phyloP scores from a whole-genome alignment of 2,797 vertebrate species.

The Nannoperca obscura region DNA sequence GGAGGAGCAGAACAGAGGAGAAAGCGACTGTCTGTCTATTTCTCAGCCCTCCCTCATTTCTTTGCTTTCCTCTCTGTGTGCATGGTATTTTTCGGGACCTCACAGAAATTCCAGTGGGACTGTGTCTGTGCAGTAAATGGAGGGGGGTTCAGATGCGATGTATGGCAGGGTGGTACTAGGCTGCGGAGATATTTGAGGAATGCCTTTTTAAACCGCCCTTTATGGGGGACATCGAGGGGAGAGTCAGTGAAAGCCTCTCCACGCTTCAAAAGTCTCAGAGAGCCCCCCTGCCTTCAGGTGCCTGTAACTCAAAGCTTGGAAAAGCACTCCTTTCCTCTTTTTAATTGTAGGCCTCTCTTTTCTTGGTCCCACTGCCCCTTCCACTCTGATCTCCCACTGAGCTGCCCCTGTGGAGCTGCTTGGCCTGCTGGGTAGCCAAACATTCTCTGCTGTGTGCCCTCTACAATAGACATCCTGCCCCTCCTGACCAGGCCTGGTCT shows the following conservation, averaged over 20 bases:
- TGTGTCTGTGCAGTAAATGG: constrained; percentile 32
- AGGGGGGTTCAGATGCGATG: constrained; percentile 27
- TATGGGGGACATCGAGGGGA: constrained; percentile 51
- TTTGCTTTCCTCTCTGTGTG: constrained; percentile 50
- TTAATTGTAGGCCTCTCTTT: constrained; percentile 56
- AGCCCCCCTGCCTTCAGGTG: constrained; percentile 53
- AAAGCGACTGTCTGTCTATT: constrained; percentile 18
- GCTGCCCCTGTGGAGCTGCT: constrained; percentile 65
- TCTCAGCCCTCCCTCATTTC: constrained; percentile 31
- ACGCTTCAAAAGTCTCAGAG: constrained; percentile 60
- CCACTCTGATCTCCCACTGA: constrained; percentile 46
- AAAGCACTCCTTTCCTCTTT: constrained; percentile 62
- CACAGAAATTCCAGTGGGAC: constrained; percentile 63
- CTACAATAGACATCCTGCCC: constrained; percentile 78
- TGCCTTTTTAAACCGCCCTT: constrained; percentile 70
- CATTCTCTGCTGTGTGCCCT: constrained; percentile 69
- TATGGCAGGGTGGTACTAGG: constrained; percentile 48
- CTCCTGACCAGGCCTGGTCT: constrained; percentile 50
- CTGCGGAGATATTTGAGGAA: constrained; percentile 77
- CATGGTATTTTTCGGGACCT: constrained; percentile 55
- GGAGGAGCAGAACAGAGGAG: constrained; percentile 19
- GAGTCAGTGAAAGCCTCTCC: constrained; percentile 59
- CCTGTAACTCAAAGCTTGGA: constrained; percentile 69
- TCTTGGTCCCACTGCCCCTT: constrained; percentile 39
- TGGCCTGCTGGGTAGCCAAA: constrained; percentile 81